phyloP scores from a whole-genome alignment of 2,113 vertebrate genomes.

The Eleginops maclovinus region DNA sequence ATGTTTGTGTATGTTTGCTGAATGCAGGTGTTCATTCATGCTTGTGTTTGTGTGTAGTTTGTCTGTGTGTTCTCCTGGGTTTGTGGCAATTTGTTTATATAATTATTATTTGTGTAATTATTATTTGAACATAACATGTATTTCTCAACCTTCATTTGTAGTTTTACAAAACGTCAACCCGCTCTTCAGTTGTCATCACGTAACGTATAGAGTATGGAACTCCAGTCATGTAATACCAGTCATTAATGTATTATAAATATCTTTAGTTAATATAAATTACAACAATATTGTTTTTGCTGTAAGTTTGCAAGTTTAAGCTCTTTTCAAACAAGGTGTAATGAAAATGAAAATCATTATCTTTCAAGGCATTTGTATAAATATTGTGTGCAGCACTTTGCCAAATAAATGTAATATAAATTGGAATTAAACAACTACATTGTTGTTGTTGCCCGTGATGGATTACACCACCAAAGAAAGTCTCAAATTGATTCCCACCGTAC shows the following conservation, averaged over 20 bases:
- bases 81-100: neutral
- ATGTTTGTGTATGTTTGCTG: neutral
- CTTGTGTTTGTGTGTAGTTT: neutral
- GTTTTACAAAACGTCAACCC: neutral
- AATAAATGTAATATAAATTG: neutral
- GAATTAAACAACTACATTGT: conserved; percentile 13
- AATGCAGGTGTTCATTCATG: neutral
- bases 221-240: neutral
- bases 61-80: neutral
- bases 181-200: neutral
- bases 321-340: neutral
- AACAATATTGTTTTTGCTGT: neutral
- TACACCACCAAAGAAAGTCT: neutral
- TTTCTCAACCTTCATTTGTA: too few relatives aligned
- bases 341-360: too few relatives aligned
- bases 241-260: neutral
- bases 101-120: conserved; percentile 6
- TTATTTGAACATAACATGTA: neutral
- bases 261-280: neutral
- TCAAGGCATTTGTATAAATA: neutral
- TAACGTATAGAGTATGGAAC: neutral
- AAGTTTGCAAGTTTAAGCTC: neutral
- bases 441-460: conserved; percentile 23
- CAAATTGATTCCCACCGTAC: neutral
- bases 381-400: neutral